Percentiles rank a stretch among this genome's conserved stretches.
Conservation (phyloP, 2,888 invertebrate species). For the Pecten maximus region DNA sequence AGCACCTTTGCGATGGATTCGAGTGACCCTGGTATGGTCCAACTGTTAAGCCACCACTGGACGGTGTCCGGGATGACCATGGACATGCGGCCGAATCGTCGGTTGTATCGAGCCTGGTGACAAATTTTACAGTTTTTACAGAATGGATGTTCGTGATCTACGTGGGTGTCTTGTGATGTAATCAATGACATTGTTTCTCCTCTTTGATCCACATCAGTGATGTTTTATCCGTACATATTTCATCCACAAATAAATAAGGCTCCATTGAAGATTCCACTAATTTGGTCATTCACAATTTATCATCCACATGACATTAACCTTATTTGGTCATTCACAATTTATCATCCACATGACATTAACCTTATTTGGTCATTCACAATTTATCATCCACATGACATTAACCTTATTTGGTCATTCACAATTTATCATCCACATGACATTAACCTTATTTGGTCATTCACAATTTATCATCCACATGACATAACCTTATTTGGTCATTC, state of each 20-base stretch:
- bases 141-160: constrained; percentile 49
- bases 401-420: too few species aligned
- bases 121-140: constrained; percentile 66
- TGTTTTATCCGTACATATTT: not conserved
- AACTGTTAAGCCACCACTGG: constrained; percentile 68
- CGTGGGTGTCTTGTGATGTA: not conserved
- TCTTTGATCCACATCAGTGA: not conserved
- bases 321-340: not conserved
- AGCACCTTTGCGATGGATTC: constrained; percentile 67
- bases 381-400: too few species aligned
- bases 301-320: not conserved
- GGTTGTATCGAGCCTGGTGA: constrained; percentile 57
- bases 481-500: not conserved
- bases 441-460: not conserved
- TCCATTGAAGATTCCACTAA: not conserved
- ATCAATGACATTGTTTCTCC: not conserved
- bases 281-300: not conserved
- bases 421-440: too few species aligned
- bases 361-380: too few species aligned
- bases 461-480: not conserved
- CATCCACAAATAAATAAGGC: not conserved
- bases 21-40: constrained; percentile 62
- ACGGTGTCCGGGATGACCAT: constrained; percentile 66
- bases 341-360: not conserved
- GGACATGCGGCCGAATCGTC: constrained; percentile 64